Conservation (phyloP, 2,888 invertebrate species). For the Eupithecia subfuscata region DNA sequence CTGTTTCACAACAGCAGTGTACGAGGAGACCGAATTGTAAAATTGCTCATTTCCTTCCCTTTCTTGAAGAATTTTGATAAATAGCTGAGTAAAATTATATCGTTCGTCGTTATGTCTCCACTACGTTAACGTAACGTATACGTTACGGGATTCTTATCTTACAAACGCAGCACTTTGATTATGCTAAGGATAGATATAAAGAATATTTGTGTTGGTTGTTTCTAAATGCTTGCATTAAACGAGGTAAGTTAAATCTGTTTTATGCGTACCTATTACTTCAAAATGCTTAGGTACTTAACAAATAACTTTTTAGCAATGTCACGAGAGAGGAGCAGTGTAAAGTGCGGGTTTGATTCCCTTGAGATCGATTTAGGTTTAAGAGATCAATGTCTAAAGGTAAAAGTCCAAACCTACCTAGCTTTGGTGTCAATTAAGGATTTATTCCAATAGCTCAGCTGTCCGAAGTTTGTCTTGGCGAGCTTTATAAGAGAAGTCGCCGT, state of each 20-base stretch:
- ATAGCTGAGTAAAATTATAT: constrained; percentile 78
- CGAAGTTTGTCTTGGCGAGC: too few relatives aligned
- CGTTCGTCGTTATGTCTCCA: constrained; percentile 54
- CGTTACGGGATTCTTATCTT: constrained; percentile 76
- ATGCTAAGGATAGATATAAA: constrained; percentile 67
- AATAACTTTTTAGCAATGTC: background rate
- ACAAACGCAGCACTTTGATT: constrained; percentile 81
- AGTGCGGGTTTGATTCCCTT: background rate
- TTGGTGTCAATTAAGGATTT: too few relatives aligned
- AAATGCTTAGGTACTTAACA: background rate
- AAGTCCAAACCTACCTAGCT: too few relatives aligned
- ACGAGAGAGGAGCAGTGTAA: background rate
- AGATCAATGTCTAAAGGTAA: too few relatives aligned
- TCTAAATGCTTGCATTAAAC: background rate
- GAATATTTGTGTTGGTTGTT: background rate
- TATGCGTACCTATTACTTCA: background rate
- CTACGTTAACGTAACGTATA: constrained; percentile 33
- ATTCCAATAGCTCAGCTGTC: too few relatives aligned
- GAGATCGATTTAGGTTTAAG: background rate
- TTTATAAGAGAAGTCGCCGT: too few relatives aligned
- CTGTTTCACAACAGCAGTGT: constrained; percentile 25
- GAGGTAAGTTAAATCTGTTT: background rate
- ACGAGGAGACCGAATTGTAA: constrained; percentile 53
- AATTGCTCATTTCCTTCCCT: constrained; percentile 60
- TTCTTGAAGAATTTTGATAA: constrained; percentile 73